Conservation (phyloP, 1,140 invertebrate genomes). For the Drosophila punjabiensis region DNA sequence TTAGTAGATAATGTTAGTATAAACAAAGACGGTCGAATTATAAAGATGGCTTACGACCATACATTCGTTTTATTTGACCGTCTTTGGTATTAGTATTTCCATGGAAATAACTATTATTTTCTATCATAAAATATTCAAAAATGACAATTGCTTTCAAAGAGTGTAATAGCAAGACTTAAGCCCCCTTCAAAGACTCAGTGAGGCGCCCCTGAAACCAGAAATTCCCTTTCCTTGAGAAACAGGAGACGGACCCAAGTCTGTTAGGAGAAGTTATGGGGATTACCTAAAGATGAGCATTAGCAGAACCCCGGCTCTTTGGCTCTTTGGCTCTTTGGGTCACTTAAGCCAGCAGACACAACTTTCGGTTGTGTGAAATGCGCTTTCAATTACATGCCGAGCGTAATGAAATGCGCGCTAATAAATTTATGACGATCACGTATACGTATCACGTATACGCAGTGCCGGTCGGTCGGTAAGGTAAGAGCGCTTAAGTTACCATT, state of each 20-base stretch:
- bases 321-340: constrained; percentile 24
- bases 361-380: constrained; percentile 74
- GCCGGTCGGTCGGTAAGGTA: constrained; percentile 22
- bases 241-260: not conserved
- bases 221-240: not conserved
- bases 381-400: constrained; percentile 67
- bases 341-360: constrained; percentile 47
- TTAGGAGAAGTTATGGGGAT: constrained; percentile 28
- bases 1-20: not conserved
- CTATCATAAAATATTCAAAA: not conserved
- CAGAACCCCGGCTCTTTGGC: not conserved
- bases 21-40: not conserved
- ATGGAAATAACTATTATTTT: not conserved
- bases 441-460: constrained; percentile 76
- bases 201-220: not conserved
- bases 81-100: not conserved
- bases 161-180: not conserved
- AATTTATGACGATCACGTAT: constrained; percentile 77
- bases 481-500: constrained; percentile 36
- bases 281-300: not conserved
- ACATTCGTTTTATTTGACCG: too few relatives aligned
- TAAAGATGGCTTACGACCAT: too few relatives aligned
- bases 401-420: constrained; percentile 62
- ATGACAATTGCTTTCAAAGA: not conserved
- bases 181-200: not conserved